phyloP scores from a whole-genome alignment of 2,113 vertebrate genomes.

The Plestiodon gilberti region DNA sequence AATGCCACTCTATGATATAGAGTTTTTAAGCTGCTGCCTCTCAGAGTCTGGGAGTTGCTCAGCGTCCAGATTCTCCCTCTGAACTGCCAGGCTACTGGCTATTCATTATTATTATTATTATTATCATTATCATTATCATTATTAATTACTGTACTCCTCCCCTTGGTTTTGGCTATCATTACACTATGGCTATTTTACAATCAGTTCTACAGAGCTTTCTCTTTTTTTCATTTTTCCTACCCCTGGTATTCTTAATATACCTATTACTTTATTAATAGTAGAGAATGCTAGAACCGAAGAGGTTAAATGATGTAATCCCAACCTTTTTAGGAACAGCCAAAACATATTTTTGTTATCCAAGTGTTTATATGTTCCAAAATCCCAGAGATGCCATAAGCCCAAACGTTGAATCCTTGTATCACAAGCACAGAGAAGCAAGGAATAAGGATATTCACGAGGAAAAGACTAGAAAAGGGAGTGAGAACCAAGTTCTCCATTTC shows the following conservation, averaged over 20 bases:
- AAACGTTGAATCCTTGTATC: neutral
- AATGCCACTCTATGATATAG: neutral
- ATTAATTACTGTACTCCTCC: no score
- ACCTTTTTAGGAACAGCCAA: neutral
- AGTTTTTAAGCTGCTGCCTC: no score
- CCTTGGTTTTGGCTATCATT: neutral
- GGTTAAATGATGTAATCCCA: neutral
- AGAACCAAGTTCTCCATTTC: neutral
- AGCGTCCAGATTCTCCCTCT: no score
- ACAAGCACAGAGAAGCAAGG: neutral
- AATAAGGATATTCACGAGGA: neutral
- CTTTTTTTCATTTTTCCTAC: neutral
- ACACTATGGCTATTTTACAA: neutral
- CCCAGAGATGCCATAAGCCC: neutral
- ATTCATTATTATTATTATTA: no score
- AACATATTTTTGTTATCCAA: neutral
- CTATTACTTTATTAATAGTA: neutral
- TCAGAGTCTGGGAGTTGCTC: no score
- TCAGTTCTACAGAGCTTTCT: neutral
- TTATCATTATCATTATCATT: no score
- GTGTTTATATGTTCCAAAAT: neutral
- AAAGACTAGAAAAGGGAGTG: neutral
- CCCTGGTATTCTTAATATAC: neutral
- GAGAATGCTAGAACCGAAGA: neutral
- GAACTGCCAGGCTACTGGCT: no score